Base-by-base conservation (phyloP, 92 coral and sea anemone genomes). In the Phenganax stokvisi region DNA sequence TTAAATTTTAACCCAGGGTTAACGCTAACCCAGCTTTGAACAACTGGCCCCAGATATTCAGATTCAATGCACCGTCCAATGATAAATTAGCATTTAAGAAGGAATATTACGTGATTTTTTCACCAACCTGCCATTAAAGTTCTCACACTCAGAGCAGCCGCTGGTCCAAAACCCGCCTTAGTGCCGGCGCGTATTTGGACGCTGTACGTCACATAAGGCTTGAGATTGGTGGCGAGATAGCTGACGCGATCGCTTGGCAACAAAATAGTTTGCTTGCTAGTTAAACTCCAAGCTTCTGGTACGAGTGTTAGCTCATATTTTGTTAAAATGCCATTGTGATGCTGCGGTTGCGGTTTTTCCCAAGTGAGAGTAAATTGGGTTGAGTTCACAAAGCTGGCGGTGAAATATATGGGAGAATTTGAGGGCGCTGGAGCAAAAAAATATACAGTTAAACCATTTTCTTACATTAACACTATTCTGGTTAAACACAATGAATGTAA, bases 351-450 rank as follows among this genome's bases (percentile, higher is more conserved):
- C 16, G 81, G 81, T 56, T 31, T 12, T 1, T 13, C 27, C 81
- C 81, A 77, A 0, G 64, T 37, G 71, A 77, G 57, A 44, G 9
- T 53, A 13, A 77, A 25, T 9, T 37, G 55, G 47, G 20, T 77
- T 9, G 81, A 77, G 71, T 59, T 77, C 20, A 59, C 16, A 28
- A 60, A 77, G 51, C 17, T 12, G 17, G 52, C 56, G 28, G n/a
- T 47, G 71, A 77, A 77, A 57, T 20, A 58, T 16, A 69, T 65
- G 62, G 85, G 90, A 27, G 87, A 84, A 9, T 86, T 75, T 71
- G 93, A 90, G 44, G 62, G 84, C 7, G 89, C 89, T 81, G 55
- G 77, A 58, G 84, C 65, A 63, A 59, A 73, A n/a, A 73, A 12
- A 16, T 54, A 10, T 8, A 71, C 37, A 9, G 3, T 8, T 44